Evolutionary conservation across 2,113 vertebrate genomes (phyloP).

Genomic region (western clawed frog (Xenopus tropicalis)): UCB_Xtro_10.0 CM004444.2:101031501-101032000

Average conservation of each 20-base stretch:
- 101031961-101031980: slow-evolving; percentile 49
- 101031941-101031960: slow-evolving; percentile 42
- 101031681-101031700: no score
- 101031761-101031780: not conserved
- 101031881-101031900: slow-evolving; percentile 25
- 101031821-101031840: not conserved
- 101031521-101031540: no score
- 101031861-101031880: not conserved
- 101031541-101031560: no score
- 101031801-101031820: not conserved
- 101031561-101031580: no score
- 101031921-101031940: slow-evolving; percentile 28
- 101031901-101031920: slow-evolving; percentile 30
- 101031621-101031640: no score
- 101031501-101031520: no score
- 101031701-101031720: no score
- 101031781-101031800: not conserved
- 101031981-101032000: slow-evolving; percentile 48
- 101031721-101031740: not conserved
- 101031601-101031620: no score
- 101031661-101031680: no score
- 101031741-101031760: not conserved
- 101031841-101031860: not conserved
- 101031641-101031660: no score
- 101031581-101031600: no score